Base-by-base conservation (phyloP, 2,888 invertebrate genomes). In the Diaperis boleti region DNA sequence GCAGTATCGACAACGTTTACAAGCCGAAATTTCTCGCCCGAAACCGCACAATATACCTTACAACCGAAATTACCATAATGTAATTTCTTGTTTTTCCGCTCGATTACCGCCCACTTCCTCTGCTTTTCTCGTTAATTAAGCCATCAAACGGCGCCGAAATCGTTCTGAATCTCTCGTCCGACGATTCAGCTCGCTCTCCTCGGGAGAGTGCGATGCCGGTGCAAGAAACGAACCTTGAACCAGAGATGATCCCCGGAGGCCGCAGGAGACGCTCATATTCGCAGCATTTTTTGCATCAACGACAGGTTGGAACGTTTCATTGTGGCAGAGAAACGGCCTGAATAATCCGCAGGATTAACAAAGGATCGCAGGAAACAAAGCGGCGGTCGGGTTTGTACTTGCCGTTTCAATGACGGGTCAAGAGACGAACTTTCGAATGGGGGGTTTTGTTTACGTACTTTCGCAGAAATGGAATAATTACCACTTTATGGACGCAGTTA, bases 251-350 rank as follows among this genome's bases (percentile, higher is more conserved):
- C 35, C 35, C 52, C 47, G 31, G 47, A 45, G 45, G 45, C 45
- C 49, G 49, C 35, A 52, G 52, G 52, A 52, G 52, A 52, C 49
- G 49, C 52, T 52, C 52, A 52, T 52, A 52, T 52, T 52, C 52
- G 37, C 52, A n/a, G n/a, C n/a, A 52, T 52, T 52, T 52, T 52
- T 52, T 52, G 35, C 14, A 14, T 20, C 52, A 10, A 35, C 35
- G 50, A 50, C 37, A 22, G 37, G 37, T 17, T 33, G 31, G 52
- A 52, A 52, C 52, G 52, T 45, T 45, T 45, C 45, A 45, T 45
- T 45, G 29, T 45, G 6, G 17, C 14, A 13, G n/a, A n/a, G n/a
- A n/a, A n/a, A 13, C 18, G 45, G 20, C 10, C 41, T 42, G 41
- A 18, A 17, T 42, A 42, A 42, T 42, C 41, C 20, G 18, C n/a